Evolutionary conservation across 2,797 vertebrate species (phyloP), one percentile per base, ranked within the genome.

Genomic region (Pelochelys cantorii): DNA sequence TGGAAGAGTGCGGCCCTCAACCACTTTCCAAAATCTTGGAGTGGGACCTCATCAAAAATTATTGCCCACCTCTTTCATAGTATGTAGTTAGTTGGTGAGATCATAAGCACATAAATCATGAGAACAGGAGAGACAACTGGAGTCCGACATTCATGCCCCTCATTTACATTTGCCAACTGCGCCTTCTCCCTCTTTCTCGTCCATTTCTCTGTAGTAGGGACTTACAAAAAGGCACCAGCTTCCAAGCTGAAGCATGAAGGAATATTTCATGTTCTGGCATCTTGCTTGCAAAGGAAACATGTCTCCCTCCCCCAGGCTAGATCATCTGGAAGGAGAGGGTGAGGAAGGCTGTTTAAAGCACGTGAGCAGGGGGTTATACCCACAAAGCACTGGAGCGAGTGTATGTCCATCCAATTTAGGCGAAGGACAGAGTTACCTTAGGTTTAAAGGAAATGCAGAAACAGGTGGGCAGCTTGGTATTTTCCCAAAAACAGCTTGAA

Each of bases 351-450:
- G 96, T 97, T 96, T 95, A 93, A 97, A 96, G 90, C 95, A 95
- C 29, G 53, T 95, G 94, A 96, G 93, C 95, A 97, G 95, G 96
- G 96, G 92, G 96, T 97, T 95, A 95, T 94, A 89, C 37, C 7
- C 85, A 93, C 85, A 91, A 94, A 86, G 87, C 80, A 86, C 87
- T 90, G 95, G 84, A 96, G 93, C 92, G 90, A 89, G 87, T 53
- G 80, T n/a, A 15, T 86, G 84, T 87, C 88, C 82, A 60, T 95
- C 94, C 85, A 96, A 77, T 96, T 96, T 90, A 82, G 86, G 90
- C 94, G 91, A 94, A 95, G 89, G 87, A 92, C 8, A 0, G 68
- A 57, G 85, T 91, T 97, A 92, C 95, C 42, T 48, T 48, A 7
- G 7, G 42, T 91, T 96, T 89, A 96, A 93, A 96, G 91, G 93